These are phyloP conservation scores for Acanthurus tractus DNA, from an alignment of 2,797 vertebrate genomes.

Conservation along the genomic window DNA sequence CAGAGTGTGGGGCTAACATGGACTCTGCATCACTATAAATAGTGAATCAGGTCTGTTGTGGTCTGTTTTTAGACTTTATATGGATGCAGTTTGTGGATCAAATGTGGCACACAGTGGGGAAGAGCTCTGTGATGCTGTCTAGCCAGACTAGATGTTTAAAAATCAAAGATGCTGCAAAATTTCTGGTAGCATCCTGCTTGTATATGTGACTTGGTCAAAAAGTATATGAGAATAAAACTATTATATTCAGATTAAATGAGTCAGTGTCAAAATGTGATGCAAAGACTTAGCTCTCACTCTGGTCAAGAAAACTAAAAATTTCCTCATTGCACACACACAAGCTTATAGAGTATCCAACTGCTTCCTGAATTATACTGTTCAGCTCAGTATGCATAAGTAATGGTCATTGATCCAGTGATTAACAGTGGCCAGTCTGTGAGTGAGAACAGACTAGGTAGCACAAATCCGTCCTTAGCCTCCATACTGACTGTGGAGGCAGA, in stretches of 20 bases:
- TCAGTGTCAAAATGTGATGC: constrained; percentile 9
- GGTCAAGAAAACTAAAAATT: constrained; percentile 24
- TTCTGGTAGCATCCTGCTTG: neutral
- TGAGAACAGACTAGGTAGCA: constrained; percentile 35
- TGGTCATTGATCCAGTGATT: constrained; percentile 59
- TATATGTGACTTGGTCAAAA: constrained; percentile 3
- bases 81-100: constrained; percentile 39
- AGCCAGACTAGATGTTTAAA: constrained; percentile 1
- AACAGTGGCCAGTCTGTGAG: constrained; percentile 24
- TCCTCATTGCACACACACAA: constrained; percentile 32
- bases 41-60: constrained; percentile 47
- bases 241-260: constrained; percentile 1
- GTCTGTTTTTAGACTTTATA: constrained; percentile 43
- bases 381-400: constrained; percentile 52
- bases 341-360: constrained; percentile 13
- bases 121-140: constrained; percentile 32
- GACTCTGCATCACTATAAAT: constrained; percentile 66
- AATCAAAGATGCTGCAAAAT: constrained; percentile 13
- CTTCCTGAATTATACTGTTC: constrained; percentile 41
- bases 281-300: constrained; percentile 7
- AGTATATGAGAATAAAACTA: neutral
- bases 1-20: constrained; percentile 50
- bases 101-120: constrained; percentile 37
- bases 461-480: constrained; percentile 35
- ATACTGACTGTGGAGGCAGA: constrained; percentile 24